These are phyloP conservation scores for Polyommatus icarus DNA, from an alignment of 2,888 invertebrate genomes.

Conservation along the genomic window DNA sequence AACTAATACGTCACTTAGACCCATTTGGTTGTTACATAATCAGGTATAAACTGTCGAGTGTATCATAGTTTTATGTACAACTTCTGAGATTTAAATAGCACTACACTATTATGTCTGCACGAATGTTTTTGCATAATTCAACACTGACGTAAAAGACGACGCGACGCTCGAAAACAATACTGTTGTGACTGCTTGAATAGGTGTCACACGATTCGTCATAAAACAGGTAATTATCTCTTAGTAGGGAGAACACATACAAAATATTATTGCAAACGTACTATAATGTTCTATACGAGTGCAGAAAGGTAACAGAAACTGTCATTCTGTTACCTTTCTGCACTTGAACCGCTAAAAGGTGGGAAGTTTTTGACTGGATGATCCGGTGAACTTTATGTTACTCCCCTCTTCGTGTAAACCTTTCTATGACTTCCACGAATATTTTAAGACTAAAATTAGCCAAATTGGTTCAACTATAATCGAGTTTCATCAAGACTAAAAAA, in stretches of 20 bases:
- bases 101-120: background rate
- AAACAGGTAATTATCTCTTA: background rate
- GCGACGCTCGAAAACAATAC: background rate
- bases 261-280: background rate
- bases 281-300: no score
- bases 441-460: no score
- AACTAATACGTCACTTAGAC: background rate
- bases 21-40: background rate
- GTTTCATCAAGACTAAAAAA: no score
- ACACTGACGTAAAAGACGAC: slow-evolving; percentile 9
- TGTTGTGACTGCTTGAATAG: background rate
- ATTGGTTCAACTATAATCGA: no score
- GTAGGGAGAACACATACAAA: background rate
- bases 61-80: background rate
- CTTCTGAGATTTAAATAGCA: background rate
- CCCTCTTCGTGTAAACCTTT: no score
- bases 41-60: background rate
- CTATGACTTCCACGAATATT: no score
- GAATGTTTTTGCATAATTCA: slow-evolving; percentile 16
- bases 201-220: background rate
- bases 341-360: no score
- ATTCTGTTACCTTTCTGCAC: background rate
- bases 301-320: background rate
- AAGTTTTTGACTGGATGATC: no score
- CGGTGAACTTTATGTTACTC: no score